These are phyloP conservation scores for Drusus annulatus DNA, from an alignment of 1,140 invertebrate genomes.

Conservation along the genomic window DNA sequence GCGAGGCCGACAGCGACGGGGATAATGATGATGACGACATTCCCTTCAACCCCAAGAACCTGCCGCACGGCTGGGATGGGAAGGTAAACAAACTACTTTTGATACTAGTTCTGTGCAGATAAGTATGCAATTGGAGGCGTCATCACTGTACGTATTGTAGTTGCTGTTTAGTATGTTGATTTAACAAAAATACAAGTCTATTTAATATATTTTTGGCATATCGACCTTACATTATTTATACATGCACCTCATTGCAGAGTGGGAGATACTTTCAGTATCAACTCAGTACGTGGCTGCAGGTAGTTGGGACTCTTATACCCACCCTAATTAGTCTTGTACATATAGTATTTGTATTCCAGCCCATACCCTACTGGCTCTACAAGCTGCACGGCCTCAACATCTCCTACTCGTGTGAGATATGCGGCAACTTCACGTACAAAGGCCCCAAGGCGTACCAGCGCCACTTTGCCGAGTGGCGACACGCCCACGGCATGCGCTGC, in stretches of 20 bases:
- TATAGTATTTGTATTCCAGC: constrained; percentile 70
- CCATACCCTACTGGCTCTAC: constrained; percentile 99
- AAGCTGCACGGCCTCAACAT: constrained; percentile 99
- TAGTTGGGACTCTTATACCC: too few relatives aligned
- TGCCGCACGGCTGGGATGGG: constrained; percentile 99
- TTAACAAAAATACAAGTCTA: too few relatives aligned
- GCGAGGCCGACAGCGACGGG: constrained; percentile 87
- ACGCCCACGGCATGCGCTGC: constrained; percentile 99
- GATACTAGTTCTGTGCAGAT: background rate
- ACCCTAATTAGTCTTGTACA: too few relatives aligned
- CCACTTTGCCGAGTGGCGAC: constrained; percentile 99
- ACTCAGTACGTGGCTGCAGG: too few relatives aligned
- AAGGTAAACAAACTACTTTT: constrained; percentile 77
- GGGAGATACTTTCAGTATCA: too few relatives aligned
- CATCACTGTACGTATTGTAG: too few relatives aligned
- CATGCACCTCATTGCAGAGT: too few relatives aligned
- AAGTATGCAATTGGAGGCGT: too few relatives aligned
- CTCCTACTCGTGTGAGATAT: constrained; percentile 99
- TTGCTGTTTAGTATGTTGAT: too few relatives aligned
- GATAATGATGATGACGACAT: constrained; percentile 92
- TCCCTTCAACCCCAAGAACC: constrained; percentile 99
- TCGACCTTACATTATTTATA: too few relatives aligned
- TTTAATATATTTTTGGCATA: too few relatives aligned
- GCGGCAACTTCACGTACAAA: constrained; percentile 99
- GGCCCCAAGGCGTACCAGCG: constrained; percentile 99